Base-by-base conservation (phyloP, 1,140 invertebrate genomes). In the Hesperophylax magnus region DNA sequence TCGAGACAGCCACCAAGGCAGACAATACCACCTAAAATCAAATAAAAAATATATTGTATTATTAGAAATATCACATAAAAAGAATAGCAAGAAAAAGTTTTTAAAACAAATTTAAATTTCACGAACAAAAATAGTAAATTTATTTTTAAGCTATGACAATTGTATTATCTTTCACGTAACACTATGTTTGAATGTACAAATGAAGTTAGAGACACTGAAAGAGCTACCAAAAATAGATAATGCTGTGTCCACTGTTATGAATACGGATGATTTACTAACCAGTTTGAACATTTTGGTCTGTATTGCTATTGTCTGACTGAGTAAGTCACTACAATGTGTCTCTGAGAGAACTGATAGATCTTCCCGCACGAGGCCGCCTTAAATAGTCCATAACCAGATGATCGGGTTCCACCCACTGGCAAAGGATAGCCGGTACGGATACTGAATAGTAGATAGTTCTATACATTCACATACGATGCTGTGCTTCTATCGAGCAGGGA, bases 1-100 rank as follows among this genome's bases (percentile, higher is more conserved):
- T 84, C 77, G 90, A 92, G 82, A 91, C 87, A 85, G 92, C 92
- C 84, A 93, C 85, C 78, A 93, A 86, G 86, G 91, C 90, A 87
- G 90, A 90, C 90, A 93, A 91, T 87, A 92, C 91, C 87, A 92
- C 86, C 91, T 92, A 81, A 65, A 84, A 81, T 65, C 2, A 81
- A n/a, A 84, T 71, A 47, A 82, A 82, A 20, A 71, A 79, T n/a
- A n/a, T n/a, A n/a, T n/a, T n/a, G n/a, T n/a, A n/a, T n/a, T n/a
- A n/a, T n/a, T n/a, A n/a, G n/a, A n/a, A n/a, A n/a, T n/a, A n/a
- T n/a, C 52, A 75, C 17, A 3, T n/a, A 56, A 18, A 61, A 61
- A 6, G 17, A 5, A 5, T 9, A 56, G 1, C 17, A 4, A 56
- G 8, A n/a, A 17, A 11, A 9, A n/a, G 18, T 3, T 0, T 2